A percentile compares a stretch with the other conserved stretches of the same genome.
phyloP scores from a whole-genome alignment of 2,888 invertebrate species.

The Eupithecia inturbata region DNA sequence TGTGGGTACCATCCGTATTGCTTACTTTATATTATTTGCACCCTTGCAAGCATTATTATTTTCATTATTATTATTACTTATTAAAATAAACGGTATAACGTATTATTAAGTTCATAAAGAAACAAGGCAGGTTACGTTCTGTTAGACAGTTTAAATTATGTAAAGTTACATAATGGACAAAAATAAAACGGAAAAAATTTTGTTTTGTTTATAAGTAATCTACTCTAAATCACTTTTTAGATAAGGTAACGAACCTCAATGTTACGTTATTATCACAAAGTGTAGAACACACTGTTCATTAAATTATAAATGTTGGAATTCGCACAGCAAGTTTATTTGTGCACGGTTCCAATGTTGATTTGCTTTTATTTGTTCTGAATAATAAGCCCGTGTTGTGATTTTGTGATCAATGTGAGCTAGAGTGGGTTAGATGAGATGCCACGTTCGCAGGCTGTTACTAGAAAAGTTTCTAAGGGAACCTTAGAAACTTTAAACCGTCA shows the following conservation, averaged over 20 bases:
- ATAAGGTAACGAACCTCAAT: not conserved
- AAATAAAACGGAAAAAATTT: not conserved
- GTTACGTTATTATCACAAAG: not conserved
- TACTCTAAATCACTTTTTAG: not conserved
- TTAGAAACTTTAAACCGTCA: not conserved
- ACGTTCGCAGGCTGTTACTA: not conserved
- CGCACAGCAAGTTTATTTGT: slow-evolving; percentile 10
- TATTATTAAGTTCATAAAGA: not conserved
- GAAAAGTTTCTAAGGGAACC: not conserved
- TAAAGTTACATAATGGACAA: not conserved
- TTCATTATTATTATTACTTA: too few species aligned
- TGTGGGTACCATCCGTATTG: not conserved
- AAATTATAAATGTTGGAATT: not conserved
- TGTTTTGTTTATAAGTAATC: not conserved
- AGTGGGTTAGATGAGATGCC: not conserved
- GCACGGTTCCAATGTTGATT: slow-evolving; percentile 13
- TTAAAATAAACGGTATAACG: not conserved
- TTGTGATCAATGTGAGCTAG: slow-evolving; percentile 6
- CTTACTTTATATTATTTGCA: too few species aligned
- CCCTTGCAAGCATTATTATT: not conserved
- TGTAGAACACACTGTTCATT: slow-evolving; percentile 4
- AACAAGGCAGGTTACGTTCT: not conserved
- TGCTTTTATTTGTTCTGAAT: slow-evolving; percentile 16
- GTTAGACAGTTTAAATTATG: not conserved
- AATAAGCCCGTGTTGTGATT: slow-evolving; percentile 13